phyloP scores from a whole-genome alignment of 2,113 vertebrate genomes.

The Jacana jacana region DNA sequence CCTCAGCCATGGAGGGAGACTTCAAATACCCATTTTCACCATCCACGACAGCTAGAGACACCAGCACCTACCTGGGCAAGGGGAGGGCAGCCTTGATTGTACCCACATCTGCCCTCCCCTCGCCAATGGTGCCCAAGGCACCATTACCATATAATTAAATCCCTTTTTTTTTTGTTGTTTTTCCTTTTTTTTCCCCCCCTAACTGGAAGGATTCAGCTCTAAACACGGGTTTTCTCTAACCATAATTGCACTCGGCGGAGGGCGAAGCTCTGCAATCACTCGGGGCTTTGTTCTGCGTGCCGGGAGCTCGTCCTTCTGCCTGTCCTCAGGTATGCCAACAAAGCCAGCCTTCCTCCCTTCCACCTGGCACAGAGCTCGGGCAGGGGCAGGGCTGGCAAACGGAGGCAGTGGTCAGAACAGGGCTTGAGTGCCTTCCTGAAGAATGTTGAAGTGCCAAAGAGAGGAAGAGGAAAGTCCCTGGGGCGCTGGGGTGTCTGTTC shows the following conservation, averaged over 20 bases:
- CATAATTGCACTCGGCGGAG: neutral
- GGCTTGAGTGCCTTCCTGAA: neutral
- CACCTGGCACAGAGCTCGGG: neutral
- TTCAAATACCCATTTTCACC: neutral
- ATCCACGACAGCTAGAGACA: neutral
- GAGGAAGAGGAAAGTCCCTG: neutral
- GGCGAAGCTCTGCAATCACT: slow-evolving; percentile 5
- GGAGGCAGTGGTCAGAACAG: neutral
- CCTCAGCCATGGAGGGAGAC: fast-evolving
- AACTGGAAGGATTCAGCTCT: slow-evolving; percentile 7
- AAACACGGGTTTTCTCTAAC: slow-evolving; percentile 46
- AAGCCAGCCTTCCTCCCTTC: neutral
- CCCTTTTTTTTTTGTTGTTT: neutral
- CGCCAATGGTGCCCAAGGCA: neutral
- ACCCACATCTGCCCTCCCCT: neutral
- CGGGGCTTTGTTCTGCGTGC: slow-evolving; percentile 23
- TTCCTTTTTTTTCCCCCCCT: neutral
- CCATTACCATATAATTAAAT: slow-evolving; percentile 36
- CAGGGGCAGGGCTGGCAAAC: slow-evolving; percentile 49
- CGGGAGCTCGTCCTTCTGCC: neutral
- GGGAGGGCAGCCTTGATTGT: neutral
- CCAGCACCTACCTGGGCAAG: neutral
- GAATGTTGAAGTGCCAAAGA: neutral
- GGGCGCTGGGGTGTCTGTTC: neutral
- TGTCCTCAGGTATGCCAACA: slow-evolving; percentile 40